Evolutionary conservation across 2,797 vertebrate species (phyloP).

Genomic region (Crypturellus tataupa): DNA sequence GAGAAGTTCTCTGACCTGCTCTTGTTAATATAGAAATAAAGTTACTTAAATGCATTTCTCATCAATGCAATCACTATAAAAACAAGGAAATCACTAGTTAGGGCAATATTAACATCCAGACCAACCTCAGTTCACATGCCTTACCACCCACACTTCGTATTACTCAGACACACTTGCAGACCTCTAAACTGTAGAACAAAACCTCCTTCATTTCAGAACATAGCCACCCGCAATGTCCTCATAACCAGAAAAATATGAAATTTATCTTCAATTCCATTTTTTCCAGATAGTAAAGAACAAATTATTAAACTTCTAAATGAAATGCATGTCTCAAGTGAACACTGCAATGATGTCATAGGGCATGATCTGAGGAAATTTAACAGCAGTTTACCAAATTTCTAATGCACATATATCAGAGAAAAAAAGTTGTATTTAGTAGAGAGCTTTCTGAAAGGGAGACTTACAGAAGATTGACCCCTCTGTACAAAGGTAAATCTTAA

Average conservation of each 20-base stretch:
- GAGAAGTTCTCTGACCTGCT: neutral
- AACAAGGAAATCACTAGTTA: slow-evolving; percentile 33
- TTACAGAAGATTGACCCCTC: neutral
- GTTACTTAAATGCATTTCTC: slow-evolving; percentile 37
- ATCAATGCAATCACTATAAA: slow-evolving; percentile 46
- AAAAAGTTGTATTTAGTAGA: neutral
- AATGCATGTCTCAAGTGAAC: accelerated
- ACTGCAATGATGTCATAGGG: accelerated
- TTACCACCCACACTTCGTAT: slow-evolving; percentile 44
- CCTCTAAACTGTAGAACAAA: neutral
- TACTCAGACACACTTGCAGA: neutral
- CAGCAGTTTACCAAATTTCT: neutral
- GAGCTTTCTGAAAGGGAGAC: neutral
- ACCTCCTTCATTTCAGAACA: neutral
- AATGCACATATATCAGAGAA: neutral
- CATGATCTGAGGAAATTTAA: neutral
- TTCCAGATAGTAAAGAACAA: neutral
- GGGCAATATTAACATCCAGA: slow-evolving; percentile 30
- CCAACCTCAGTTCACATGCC: slow-evolving; percentile 12
- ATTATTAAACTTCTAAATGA: neutral
- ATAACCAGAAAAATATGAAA: neutral
- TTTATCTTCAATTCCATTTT: neutral
- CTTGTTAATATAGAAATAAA: neutral
- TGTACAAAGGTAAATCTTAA: neutral
- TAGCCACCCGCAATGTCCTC: slow-evolving; percentile 26